Conservation (phyloP, 2,888 invertebrate genomes). For the Cepaea hortensis region DNA sequence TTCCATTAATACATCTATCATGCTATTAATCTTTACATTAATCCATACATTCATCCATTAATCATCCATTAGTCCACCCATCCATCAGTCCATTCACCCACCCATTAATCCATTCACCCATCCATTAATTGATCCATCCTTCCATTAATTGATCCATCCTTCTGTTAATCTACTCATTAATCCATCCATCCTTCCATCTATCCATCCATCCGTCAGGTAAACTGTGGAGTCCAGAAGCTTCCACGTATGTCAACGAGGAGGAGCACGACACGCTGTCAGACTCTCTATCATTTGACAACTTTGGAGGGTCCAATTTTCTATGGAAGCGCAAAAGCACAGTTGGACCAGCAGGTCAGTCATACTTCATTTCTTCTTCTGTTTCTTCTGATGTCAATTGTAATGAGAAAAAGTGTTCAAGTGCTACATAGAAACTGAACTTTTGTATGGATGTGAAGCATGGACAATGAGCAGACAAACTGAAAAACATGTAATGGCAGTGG, state of each 20-base stretch:
- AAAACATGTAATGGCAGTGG: too few species aligned
- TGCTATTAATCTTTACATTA: not conserved
- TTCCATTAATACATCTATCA: not conserved
- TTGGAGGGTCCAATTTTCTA: slow-evolving; percentile 41
- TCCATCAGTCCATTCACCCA: not conserved
- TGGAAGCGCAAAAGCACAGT: slow-evolving; percentile 47
- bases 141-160: not conserved
- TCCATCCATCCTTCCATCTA: not conserved
- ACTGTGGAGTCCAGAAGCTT: slow-evolving; percentile 68
- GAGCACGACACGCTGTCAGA: slow-evolving; percentile 68
- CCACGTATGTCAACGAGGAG: slow-evolving; percentile 70
- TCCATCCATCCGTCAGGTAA: slow-evolving; percentile 61
- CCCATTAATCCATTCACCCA: not conserved
- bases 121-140: not conserved
- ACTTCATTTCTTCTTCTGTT: not conserved
- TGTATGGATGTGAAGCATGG: too few species aligned
- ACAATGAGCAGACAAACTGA: too few species aligned
- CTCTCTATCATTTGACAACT: slow-evolving; percentile 64
- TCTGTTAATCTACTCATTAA: not conserved
- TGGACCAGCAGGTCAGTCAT: slow-evolving; percentile 19
- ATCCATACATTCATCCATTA: not conserved
- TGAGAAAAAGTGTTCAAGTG: too few species aligned
- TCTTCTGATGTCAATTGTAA: too few species aligned
- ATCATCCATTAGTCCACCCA: not conserved
- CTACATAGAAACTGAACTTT: too few species aligned